Evolutionary conservation across 2,888 invertebrate genomes (phyloP).

Genomic region (Latrodectus hesperus): DNA sequence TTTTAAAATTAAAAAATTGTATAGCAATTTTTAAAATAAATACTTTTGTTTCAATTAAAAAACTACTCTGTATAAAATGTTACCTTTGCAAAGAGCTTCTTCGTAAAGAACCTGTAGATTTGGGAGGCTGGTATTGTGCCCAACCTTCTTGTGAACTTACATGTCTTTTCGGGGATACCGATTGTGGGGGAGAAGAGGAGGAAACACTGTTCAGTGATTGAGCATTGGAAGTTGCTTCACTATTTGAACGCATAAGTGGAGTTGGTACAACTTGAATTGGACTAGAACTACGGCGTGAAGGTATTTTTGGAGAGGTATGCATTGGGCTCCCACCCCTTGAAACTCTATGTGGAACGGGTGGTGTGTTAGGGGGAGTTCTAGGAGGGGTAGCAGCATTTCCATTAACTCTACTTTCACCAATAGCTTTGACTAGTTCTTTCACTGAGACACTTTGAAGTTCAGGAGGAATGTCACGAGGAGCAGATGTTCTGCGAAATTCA

Average conservation of each 20-base stretch:
- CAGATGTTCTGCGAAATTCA: conserved; percentile 19
- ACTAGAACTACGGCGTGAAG: conserved; percentile 70
- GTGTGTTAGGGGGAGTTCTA: conserved; percentile 80
- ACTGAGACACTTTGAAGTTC: conserved; percentile 82
- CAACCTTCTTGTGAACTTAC: not conserved
- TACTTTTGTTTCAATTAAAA: too few species aligned
- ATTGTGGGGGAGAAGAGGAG: conserved; percentile 48
- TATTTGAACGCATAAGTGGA: conserved; percentile 69
- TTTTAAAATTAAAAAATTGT: too few species aligned
- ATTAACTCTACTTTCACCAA: conserved; percentile 85
- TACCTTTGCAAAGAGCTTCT: conserved; percentile 69
- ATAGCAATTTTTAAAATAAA: too few species aligned
- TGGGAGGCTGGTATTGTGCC: conserved; percentile 24
- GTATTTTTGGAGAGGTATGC: conserved; percentile 70
- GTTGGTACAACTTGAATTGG: conserved; percentile 71
- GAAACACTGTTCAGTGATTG: conserved; percentile 4
- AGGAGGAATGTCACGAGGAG: conserved; percentile 74
- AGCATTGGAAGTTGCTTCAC: conserved; percentile 32
- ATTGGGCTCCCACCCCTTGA: conserved; percentile 73
- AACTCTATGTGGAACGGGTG: conserved; percentile 73
- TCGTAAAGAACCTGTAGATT: conserved; percentile 40
- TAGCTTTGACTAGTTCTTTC: conserved; percentile 83
- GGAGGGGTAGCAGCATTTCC: conserved; percentile 85
- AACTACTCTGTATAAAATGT: not conserved
- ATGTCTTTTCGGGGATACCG: conserved; percentile 35